Evolutionary conservation across 2,888 invertebrate species (phyloP), one percentile per base, ranked within the genome.

Genomic region (Nemotelus nigrinus): DNA sequence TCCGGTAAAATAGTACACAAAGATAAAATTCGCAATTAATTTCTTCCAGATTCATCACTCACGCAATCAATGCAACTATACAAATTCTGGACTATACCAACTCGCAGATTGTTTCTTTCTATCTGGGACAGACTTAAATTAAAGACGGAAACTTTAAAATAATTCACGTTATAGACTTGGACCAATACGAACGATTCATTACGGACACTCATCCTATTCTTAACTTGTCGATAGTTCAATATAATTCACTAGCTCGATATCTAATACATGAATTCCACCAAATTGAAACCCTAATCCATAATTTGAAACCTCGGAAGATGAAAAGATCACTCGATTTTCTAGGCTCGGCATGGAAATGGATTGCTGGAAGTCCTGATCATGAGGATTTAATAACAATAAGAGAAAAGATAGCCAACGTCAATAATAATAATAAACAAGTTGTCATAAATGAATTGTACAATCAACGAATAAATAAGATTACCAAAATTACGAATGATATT

Each of bases 291-390:
- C 50, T 68, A 39, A 45, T 77, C 3, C 58, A 57, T 25, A 58
- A 68, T 25, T 68, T 77, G 39, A 43, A 53, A 70, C 58, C 67
- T 43, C 44, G 44, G 2, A 55, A 57, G 3, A 58, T 10, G 39
- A 77, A 68, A 65, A 57, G 55, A 58, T 77, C 76, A 7, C 57
- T 76, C 10, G 48, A 76, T 25, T 76, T 67, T 25, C 53, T 67
- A 43, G 76, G 76, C 2, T 25, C 67, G 6, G 67, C 76, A 3
- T 76, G 68, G 76, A 76, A 76, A 68, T 76, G 68, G 76, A 57
- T 76, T 10, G 76, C 76, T 6, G 76, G 76, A 10, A 76, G n/a
- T 7, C 76, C 76, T 25, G 67, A 67, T 48, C 67, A 67, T 6
- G 50, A 67, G 39, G 67, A 67, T 25, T 50, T 25, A 4, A 39